Evolutionary conservation across 1,140 invertebrate species (phyloP).

Genomic region (Ectropis grisescens): DNA sequence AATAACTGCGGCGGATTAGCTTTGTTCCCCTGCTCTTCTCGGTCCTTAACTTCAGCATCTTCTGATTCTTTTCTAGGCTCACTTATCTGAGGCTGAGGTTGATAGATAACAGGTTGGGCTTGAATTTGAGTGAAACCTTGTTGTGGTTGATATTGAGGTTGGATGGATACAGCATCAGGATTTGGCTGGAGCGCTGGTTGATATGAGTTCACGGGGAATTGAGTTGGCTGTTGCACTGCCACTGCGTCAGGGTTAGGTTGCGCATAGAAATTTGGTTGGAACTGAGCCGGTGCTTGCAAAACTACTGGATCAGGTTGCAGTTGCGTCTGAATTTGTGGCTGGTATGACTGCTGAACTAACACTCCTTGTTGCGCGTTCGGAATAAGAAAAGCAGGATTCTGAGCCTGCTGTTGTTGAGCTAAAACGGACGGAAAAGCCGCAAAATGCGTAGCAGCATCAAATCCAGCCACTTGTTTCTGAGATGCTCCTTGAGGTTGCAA

Average conservation of each 20-base stretch:
- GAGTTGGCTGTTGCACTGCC: conserved; percentile 1
- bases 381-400: too few relatives aligned
- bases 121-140: too few relatives aligned
- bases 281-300: conserved; percentile 21
- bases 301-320: conserved; percentile 22
- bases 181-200: conserved; percentile 1
- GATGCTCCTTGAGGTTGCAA: conserved; percentile 23
- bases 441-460: conserved; percentile 44
- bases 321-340: conserved; percentile 6
- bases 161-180: too few relatives aligned
- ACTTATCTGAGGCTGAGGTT: conserved; percentile 7
- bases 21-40: conserved; percentile 3
- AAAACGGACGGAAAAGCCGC: conserved; percentile 47
- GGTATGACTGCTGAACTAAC: neutral
- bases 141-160: too few relatives aligned
- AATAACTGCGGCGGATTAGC: conserved; percentile 6
- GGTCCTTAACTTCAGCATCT: conserved; percentile 1
- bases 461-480: conserved; percentile 26
- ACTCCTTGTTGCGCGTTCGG: too few relatives aligned
- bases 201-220: neutral
- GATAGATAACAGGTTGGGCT: conserved; percentile 16
- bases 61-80: too few relatives aligned
- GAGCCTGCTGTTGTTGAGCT: conserved; percentile 37
- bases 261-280: conserved; percentile 6
- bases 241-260: conserved; percentile 1